Evolutionary conservation across 2,888 invertebrate genomes (phyloP), one percentile per base, ranked within the genome.

Genomic region (Melieria omissa): DNA sequence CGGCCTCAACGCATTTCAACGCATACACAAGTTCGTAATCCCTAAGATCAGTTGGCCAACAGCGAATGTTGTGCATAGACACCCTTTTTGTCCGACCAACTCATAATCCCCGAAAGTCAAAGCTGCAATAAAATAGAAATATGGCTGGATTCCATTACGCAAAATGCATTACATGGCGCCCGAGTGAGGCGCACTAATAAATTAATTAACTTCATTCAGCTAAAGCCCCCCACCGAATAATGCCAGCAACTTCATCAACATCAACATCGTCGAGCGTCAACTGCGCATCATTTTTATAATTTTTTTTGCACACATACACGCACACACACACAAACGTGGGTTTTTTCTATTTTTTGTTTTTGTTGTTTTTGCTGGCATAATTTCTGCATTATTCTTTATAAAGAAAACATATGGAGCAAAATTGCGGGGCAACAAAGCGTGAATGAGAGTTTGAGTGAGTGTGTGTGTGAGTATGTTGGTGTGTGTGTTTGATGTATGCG

Each of bases 331-430:
- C 12, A 12, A 8, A 14, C n/a, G 14, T 8, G 46, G 45, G 45
- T 45, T 62, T 52, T 49, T 52, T 16, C n/a, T 8, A 54, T 63
- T 63, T 9, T 46, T 42, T 9, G 41, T 64, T 65, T 41, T 55
- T 65, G 45, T 54, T 65, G 54, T 65, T 65, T 44, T 54, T 8
- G 9, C 55, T 55, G n/a, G 47, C 12, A 66, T 66, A 66, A 58
- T 66, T 66, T 58, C 42, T 58, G 45, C 66, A 66, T 66, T 66
- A 66, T 58, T 66, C 66, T 66, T 58, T 46, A 45, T 66, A 58
- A 57, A 45, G 29, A 46, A 46, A 71, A 55, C 76, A 76, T 76
- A 76, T 76, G 76, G 71, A 49, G 41, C 65, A 62, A 74, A 70
- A 72, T 73, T 70, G 73, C 54, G 14, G 65, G 70, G 72, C 70